Conservation (phyloP, 1,140 invertebrate genomes). For the Thalassaphorura encarpata region DNA sequence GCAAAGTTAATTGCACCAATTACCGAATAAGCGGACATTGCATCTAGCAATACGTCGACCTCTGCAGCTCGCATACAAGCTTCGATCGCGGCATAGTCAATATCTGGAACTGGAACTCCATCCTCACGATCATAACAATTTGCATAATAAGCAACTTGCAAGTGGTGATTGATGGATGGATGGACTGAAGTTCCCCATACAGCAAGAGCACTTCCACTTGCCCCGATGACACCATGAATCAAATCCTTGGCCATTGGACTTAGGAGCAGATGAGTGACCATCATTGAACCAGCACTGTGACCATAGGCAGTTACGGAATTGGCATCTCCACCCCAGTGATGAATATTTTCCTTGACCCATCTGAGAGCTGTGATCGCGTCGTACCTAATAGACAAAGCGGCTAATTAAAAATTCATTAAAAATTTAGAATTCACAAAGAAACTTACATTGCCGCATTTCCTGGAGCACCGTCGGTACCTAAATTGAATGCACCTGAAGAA, state of each 20-base stretch:
- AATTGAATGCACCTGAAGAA: slow-evolving; percentile 8
- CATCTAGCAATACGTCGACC: neutral
- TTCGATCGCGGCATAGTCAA: neutral
- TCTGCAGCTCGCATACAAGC: slow-evolving; percentile 6
- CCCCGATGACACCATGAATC: slow-evolving; percentile 11
- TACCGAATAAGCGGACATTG: slow-evolving; percentile 7
- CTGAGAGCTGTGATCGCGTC: slow-evolving; percentile 13
- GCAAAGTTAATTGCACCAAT: too few relatives aligned
- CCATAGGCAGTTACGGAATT: slow-evolving; percentile 13
- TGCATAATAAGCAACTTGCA: slow-evolving; percentile 4
- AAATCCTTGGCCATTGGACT: slow-evolving; percentile 14
- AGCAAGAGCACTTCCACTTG: slow-evolving; percentile 7
- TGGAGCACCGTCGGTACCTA: slow-evolving; percentile 21
- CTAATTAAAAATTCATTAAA: too few relatives aligned
- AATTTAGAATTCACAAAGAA: too few relatives aligned
- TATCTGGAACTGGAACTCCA: neutral
- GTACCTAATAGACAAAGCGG: too few relatives aligned
- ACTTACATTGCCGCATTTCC: slow-evolving; percentile 22
- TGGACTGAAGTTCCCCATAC: slow-evolving; percentile 14
- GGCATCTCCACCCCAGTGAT: slow-evolving; percentile 12
- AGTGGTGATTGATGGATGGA: slow-evolving; percentile 17
- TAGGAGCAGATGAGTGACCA: slow-evolving; percentile 14
- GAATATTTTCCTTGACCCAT: slow-evolving; percentile 21
- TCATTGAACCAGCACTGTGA: slow-evolving; percentile 15
- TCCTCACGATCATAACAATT: neutral